Evolutionary conservation across 2,797 vertebrate species (phyloP).

Genomic region (Sebastes minor): DNA sequence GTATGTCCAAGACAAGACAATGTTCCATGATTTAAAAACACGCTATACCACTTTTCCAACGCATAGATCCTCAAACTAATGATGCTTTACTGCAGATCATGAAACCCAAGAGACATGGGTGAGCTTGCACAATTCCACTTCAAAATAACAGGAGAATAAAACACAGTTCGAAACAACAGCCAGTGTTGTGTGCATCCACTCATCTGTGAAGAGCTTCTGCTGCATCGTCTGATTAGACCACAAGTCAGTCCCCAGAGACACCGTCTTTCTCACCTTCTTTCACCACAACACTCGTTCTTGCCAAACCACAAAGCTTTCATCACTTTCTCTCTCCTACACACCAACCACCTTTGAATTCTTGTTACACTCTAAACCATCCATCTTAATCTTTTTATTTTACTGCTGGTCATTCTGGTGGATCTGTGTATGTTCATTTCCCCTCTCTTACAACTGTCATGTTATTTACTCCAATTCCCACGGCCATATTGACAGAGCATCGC

Average conservation of each 20-base stretch:
- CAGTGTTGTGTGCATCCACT: background rate
- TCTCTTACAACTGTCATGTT: constrained; percentile 5
- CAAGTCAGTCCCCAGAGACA: background rate
- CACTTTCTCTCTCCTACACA: background rate
- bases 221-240: constrained; percentile 17
- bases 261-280: background rate
- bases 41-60: background rate
- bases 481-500: constrained; percentile 8
- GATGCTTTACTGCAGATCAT: background rate
- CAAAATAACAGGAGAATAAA: background rate
- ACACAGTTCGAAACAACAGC: background rate
- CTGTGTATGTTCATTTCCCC: background rate
- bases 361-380: background rate
- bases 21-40: background rate
- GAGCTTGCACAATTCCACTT: background rate
- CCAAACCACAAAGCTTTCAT: constrained; percentile 17
- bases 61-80: background rate
- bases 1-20: background rate
- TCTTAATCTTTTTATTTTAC: constrained; percentile 12
- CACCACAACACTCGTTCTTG: background rate
- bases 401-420: background rate
- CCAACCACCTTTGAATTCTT: background rate
- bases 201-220: constrained; percentile 8
- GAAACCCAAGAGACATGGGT: background rate
- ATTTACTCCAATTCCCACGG: background rate